These are phyloP conservation scores for Lagopus leucura DNA, from an alignment of 2,113 vertebrate species.

Conservation along the genomic window DNA sequence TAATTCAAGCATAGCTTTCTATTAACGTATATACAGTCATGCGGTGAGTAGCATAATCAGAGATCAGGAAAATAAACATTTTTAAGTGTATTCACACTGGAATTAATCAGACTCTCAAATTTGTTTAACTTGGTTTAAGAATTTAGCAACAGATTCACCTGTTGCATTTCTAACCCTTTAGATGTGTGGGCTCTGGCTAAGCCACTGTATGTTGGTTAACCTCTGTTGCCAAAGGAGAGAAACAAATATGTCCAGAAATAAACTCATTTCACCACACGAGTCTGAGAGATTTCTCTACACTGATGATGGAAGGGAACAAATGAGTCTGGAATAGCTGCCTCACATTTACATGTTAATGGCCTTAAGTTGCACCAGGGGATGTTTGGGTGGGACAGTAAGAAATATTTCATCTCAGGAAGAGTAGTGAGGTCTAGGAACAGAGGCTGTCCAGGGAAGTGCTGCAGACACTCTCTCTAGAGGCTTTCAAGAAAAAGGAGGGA, in stretches of 20 bases:
- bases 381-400: too few species aligned
- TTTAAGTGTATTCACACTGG: background rate
- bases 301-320: background rate
- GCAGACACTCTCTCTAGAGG: too few species aligned
- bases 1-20: background rate
- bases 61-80: background rate
- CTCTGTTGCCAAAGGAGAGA: background rate
- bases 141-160: background rate
- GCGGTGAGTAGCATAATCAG: background rate
- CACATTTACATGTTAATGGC: background rate
- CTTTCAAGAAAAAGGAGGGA: too few species aligned
- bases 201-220: background rate
- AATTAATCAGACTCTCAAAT: background rate
- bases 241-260: background rate
- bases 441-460: too few species aligned
- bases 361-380: too few species aligned
- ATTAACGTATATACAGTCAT: accelerated
- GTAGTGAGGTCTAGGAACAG: too few species aligned
- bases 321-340: background rate
- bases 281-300: background rate
- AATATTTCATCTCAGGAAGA: too few species aligned
- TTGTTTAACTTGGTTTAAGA: background rate
- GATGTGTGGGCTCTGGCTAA: background rate
- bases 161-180: background rate
- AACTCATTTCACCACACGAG: background rate